phyloP scores from a whole-genome alignment of 2,888 invertebrate species.

The Stenodera caucasica region DNA sequence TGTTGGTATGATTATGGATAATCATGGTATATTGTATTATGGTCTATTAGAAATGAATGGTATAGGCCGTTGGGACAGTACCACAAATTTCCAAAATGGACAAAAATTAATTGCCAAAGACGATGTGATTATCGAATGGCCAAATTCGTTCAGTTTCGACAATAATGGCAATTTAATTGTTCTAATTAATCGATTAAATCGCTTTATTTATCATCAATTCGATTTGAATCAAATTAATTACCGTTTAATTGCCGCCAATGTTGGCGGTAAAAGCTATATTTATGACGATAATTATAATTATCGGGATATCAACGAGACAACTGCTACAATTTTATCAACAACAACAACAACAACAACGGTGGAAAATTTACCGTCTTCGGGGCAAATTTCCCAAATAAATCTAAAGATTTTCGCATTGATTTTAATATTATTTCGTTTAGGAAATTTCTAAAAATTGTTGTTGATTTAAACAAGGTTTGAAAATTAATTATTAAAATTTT shows the following conservation, averaged over 20 bases:
- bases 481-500: too few relatives aligned
- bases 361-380: too few relatives aligned
- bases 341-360: too few relatives aligned
- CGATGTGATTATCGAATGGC: slow-evolving; percentile 71
- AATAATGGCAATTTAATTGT: slow-evolving; percentile 67
- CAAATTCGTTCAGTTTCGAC: slow-evolving; percentile 71
- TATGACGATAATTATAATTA: slow-evolving; percentile 53
- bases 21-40: slow-evolving; percentile 68
- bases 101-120: slow-evolving; percentile 70
- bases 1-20: slow-evolving; percentile 77
- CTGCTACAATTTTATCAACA: too few relatives aligned
- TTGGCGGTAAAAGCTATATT: slow-evolving; percentile 67
- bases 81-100: slow-evolving; percentile 60
- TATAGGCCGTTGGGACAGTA: slow-evolving; percentile 71
- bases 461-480: too few relatives aligned
- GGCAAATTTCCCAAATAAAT: too few relatives aligned
- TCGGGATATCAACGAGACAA: slow-evolving; percentile 7
- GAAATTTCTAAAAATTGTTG: too few relatives aligned
- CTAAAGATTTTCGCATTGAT: too few relatives aligned
- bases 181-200: slow-evolving; percentile 69
- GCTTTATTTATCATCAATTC: slow-evolving; percentile 65
- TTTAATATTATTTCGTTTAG: too few relatives aligned
- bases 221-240: slow-evolving; percentile 66
- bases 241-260: slow-evolving; percentile 65
- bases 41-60: slow-evolving; percentile 70